Evolutionary conservation across 2,797 vertebrate genomes (phyloP), one percentile per base, ranked within the genome.

Genomic region (Sternotherus odoratus): DNA sequence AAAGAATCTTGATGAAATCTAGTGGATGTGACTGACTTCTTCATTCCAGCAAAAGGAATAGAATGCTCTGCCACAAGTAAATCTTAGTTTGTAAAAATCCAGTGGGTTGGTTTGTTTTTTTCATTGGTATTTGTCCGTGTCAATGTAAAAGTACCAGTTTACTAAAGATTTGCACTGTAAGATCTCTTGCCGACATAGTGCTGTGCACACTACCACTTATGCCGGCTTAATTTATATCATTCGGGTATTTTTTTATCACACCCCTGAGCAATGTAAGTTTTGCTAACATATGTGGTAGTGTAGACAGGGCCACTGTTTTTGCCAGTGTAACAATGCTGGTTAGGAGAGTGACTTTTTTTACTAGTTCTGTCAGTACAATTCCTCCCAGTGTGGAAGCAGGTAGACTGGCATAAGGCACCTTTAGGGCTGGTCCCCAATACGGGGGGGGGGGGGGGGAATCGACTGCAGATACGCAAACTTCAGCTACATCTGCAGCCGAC

Each of bases 41-140:
- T 5, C 0, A 7, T 28, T 23, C 74, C 39, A 85, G 54, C 57
- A 85, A 91, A 85, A 91, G 79, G 77, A 79, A 19, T 69, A 75
- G 53, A 30, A 24, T n/a, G 13, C 79, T 79, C 66, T 13, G 84
- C 26, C 5, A n/a, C 33, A 82, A 33, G 79, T 24, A 90, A 39
- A n/a, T 81, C 46, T 39, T 85, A 15, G 79, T 94, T 23, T 81
- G 69, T 82, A 89, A 94, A 87, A 43, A 81, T n/a, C 79, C 17
- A 16, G 90, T 6, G 16, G 24, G 13, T 26, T 91, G 85, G 8
- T 79, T 90, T 53, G 90, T 91, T 21, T 79, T 77, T 92, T 87
- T 72, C 39, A 48, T 82, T 0, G 83, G 1, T 72, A 82, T 90
- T 92, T 95, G 48, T 7, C 30, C 89, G 82, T 94, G 49, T 24